phyloP scores from a whole-genome alignment of 1,140 invertebrate species.

The Drosophila tropicalis region DNA sequence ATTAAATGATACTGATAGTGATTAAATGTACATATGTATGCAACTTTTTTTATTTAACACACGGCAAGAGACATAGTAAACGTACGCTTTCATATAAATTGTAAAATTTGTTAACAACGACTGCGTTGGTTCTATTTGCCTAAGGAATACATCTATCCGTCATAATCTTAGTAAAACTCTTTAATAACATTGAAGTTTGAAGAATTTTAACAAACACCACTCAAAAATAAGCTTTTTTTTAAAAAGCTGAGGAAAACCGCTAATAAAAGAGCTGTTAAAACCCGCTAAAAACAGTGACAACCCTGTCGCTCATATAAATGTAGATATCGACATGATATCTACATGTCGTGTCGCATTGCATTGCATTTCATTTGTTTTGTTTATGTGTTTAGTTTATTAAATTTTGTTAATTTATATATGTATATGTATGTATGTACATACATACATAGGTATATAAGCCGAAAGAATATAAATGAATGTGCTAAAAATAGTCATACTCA shows the following conservation, averaged over 20 bases:
- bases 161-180: too few relatives aligned
- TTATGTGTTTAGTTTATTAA: not conserved
- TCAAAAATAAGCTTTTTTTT: too few relatives aligned
- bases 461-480: conserved; percentile 21
- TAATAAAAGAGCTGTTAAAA: not conserved
- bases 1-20: conserved; percentile 51
- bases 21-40: conserved; percentile 19
- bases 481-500: conserved; percentile 14
- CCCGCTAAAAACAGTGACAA: not conserved
- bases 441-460: conserved; percentile 1
- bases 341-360: not conserved
- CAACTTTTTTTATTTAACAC: conserved; percentile 1
- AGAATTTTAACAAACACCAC: too few relatives aligned
- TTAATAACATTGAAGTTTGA: too few relatives aligned
- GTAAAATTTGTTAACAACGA: conserved; percentile 6
- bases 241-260: not conserved
- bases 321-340: not conserved
- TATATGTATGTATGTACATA: conserved; percentile 1
- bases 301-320: not conserved
- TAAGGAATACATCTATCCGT: not conserved
- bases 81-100: conserved; percentile 1
- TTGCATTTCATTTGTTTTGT: conserved; percentile 10
- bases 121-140: not conserved
- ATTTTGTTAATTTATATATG: conserved; percentile 4
- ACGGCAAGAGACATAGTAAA: not conserved